Evolutionary conservation across 2,888 invertebrate species (phyloP).

Genomic region (Machimus atricapillus): DNA sequence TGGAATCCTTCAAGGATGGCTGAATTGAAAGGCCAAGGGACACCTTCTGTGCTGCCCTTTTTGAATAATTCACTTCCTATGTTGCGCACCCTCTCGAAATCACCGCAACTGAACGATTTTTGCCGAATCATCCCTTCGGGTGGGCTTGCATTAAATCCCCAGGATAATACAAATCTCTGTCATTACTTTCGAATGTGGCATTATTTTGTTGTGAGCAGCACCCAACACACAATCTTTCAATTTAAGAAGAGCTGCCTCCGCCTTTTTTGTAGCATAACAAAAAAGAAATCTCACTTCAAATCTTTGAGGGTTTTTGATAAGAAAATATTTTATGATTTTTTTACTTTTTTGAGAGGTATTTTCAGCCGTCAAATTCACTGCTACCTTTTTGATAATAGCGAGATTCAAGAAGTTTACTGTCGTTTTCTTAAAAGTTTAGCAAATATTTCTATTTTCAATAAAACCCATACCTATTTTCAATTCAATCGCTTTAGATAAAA

Average conservation of each 20-base stretch:
- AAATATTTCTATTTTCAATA: background rate
- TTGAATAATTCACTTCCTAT: constrained; percentile 24
- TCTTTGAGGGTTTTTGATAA: background rate
- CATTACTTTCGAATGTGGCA: background rate
- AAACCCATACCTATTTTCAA: too few relatives aligned
- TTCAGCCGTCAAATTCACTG: background rate
- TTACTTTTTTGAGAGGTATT: background rate
- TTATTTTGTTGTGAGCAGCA: background rate
- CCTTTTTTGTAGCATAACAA: background rate
- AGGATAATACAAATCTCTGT: background rate
- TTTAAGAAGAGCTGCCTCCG: background rate
- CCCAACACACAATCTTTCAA: constrained; percentile 17
- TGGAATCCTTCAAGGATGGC: background rate
- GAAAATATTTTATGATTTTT: background rate
- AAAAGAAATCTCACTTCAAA: background rate
- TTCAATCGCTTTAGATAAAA: background rate
- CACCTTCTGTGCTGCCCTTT: background rate
- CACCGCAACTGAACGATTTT: constrained; percentile 1
- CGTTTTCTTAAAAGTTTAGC: background rate
- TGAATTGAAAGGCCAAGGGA: background rate
- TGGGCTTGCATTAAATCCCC: constrained; percentile 23
- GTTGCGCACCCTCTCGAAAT: background rate
- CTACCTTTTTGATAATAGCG: background rate
- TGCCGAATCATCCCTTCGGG: constrained; percentile 12
- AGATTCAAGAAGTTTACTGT: background rate